Base-by-base conservation (phyloP, 2,113 vertebrate genomes). In the Arizona elegans region DNA sequence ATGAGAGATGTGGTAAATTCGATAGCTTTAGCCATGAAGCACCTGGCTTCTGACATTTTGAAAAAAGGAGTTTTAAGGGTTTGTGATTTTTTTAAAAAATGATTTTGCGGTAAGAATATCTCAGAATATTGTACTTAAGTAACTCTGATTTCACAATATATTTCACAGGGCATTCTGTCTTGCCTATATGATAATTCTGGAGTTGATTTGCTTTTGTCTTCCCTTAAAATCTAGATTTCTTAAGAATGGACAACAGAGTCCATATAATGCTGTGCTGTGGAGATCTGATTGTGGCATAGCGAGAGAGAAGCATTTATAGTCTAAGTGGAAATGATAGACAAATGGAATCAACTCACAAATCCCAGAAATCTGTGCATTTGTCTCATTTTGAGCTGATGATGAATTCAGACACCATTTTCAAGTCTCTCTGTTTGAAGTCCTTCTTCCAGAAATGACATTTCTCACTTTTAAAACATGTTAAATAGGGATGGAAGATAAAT, bases 61-160 rank as follows among this genome's bases (percentile, higher is more conserved):
- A 86, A 93, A 97, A 96, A 96, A 21, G 0, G 88, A 94, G 95
- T 50, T 47, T 96, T 93, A 94, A 94, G 93, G 3, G 90, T 53
- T 94, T 93, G 93, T 88, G 90, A 95, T 94, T 90, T 1, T 93
- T 90, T 1, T 12, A 1, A 5, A 1, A 94, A 94, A 90, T 95
- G 91, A 93, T 92, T 92, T 13, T 95, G 93, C 90, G 93, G 91
- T 89, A 43, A n/a, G 93, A 93, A 95, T 89, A 95, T 19, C 23
- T 90, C 47, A 95, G 50, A 86, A 93, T 92, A 93, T 94, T 93
- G 59, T 85, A 24, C 55, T 94, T 21, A 52, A 65, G 93, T 96
- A 93, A 93, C 89, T 87, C 56, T 50, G 62, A 56, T 90, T 89
- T 59, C 54, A 86, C 21, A 26, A 43, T 54, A 54, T 50, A 85